A percentile compares a stretch with the other conserved stretches of the same genome.
Evolutionary conservation across 1,140 invertebrate genomes (phyloP).

Genomic region (Macrobrachium rosenbergii): DNA sequence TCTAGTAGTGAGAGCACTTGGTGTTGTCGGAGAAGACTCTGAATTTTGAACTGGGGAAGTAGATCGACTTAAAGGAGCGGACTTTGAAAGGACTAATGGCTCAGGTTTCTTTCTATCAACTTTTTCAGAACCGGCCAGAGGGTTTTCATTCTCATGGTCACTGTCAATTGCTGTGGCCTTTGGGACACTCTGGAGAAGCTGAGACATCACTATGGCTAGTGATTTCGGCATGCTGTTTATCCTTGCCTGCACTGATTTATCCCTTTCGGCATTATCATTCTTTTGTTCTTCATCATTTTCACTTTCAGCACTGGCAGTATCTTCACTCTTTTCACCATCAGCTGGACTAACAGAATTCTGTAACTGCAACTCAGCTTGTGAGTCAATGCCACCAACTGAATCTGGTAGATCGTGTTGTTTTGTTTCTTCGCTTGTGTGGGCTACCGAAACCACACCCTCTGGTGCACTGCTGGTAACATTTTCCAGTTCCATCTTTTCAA

Average conservation of each 20-base stretch:
- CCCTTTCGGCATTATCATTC: neutral
- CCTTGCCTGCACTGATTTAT: neutral
- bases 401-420: neutral
- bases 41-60: conserved; percentile 18
- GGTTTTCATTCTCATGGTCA: neutral
- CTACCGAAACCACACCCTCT: too few species aligned
- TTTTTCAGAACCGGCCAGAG: neutral
- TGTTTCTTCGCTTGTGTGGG: too few species aligned
- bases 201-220: too few species aligned
- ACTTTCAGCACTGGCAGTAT: neutral
- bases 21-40: neutral
- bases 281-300: conserved; percentile 13
- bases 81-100: neutral
- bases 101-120: neutral
- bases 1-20: neutral
- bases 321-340: neutral
- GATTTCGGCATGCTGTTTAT: neutral
- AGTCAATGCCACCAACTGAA: neutral
- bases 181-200: too few species aligned
- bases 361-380: neutral
- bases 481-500: too few species aligned
- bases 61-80: neutral
- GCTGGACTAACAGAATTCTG: neutral
- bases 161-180: too few species aligned
- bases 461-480: too few species aligned